Conservation (phyloP, 1,140 invertebrate species). For the Eumaeus atala region DNA sequence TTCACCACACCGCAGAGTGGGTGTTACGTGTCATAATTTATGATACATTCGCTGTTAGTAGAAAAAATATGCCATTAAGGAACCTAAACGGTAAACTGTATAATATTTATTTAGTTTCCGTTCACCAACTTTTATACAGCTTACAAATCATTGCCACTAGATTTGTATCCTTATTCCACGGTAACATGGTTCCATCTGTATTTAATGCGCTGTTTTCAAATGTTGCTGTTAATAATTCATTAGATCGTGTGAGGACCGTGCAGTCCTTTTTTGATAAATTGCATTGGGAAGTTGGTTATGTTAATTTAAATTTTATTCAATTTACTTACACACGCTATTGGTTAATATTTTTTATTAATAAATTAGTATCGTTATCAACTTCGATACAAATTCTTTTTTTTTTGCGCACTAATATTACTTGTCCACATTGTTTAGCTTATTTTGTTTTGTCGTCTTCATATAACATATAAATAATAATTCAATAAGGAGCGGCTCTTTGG, state of each 20-base stretch:
- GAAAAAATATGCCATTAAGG: slow-evolving; percentile 55
- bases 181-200: slow-evolving; percentile 5
- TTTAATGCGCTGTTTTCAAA: slow-evolving; percentile 14
- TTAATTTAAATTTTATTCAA: slow-evolving; percentile 19
- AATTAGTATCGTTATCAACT: not conserved
- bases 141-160: not conserved
- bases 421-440: too few species aligned
- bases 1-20: slow-evolving; percentile 37
- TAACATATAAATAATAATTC: too few species aligned
- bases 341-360: slow-evolving; percentile 3
- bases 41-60: slow-evolving; percentile 47
- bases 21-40: slow-evolving; percentile 62
- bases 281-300: slow-evolving; percentile 45
- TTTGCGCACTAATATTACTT: too few species aligned
- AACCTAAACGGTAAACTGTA: slow-evolving; percentile 59
- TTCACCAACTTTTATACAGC: slow-evolving; percentile 33
- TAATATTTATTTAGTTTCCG: slow-evolving; percentile 56
- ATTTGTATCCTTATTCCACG: slow-evolving; percentile 23
- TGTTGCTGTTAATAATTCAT: slow-evolving; percentile 46
- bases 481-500: too few species aligned
- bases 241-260: slow-evolving; percentile 38
- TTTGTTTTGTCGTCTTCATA: too few species aligned
- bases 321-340: slow-evolving; percentile 12
- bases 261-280: slow-evolving; percentile 54
- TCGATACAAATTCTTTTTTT: too few species aligned